Evolutionary conservation across 1,140 invertebrate genomes (phyloP).

Genomic region (Lerema accius): DNA sequence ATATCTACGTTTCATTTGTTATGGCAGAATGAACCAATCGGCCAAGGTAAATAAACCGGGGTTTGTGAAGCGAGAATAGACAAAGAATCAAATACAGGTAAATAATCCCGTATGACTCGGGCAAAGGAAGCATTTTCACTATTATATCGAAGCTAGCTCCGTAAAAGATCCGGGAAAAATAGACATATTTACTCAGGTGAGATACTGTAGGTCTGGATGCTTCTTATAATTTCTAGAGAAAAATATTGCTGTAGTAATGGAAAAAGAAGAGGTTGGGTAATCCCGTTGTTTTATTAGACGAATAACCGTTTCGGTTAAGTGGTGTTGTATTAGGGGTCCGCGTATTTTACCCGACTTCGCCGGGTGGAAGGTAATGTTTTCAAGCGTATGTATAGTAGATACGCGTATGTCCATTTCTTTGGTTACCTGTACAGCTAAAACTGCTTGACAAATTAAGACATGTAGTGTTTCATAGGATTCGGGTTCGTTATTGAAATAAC

Average conservation of each 20-base stretch:
- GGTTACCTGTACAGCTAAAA: too few relatives aligned
- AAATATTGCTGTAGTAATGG: conserved; percentile 13
- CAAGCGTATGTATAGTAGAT: too few relatives aligned
- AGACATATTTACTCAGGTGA: conserved; percentile 51
- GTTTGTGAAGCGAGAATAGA: conserved; percentile 75
- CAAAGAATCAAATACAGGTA: conserved; percentile 78
- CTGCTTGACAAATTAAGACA: too few relatives aligned
- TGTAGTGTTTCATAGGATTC: too few relatives aligned
- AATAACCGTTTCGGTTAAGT: too few relatives aligned
- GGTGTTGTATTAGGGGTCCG: too few relatives aligned
- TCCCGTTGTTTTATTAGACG: neutral
- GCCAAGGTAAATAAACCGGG: conserved; percentile 69
- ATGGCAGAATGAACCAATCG: conserved; percentile 73
- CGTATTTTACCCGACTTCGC: too few relatives aligned
- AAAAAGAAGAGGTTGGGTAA: conserved; percentile 4
- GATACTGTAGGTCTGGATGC: conserved; percentile 19
- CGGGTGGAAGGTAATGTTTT: too few relatives aligned
- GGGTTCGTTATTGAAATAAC: too few relatives aligned
- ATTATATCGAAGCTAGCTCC: conserved; percentile 58
- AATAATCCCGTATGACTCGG: conserved; percentile 71
- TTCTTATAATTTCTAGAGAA: conserved; percentile 23
- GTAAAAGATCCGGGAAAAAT: conserved; percentile 54
- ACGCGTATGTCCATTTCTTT: too few relatives aligned
- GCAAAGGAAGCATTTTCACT: conserved; percentile 63
- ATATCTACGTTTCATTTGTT: conserved; percentile 73